These are phyloP conservation scores for Quiscalus mexicanus DNA, from an alignment of 2,113 vertebrate genomes.

Conservation along the genomic window DNA sequence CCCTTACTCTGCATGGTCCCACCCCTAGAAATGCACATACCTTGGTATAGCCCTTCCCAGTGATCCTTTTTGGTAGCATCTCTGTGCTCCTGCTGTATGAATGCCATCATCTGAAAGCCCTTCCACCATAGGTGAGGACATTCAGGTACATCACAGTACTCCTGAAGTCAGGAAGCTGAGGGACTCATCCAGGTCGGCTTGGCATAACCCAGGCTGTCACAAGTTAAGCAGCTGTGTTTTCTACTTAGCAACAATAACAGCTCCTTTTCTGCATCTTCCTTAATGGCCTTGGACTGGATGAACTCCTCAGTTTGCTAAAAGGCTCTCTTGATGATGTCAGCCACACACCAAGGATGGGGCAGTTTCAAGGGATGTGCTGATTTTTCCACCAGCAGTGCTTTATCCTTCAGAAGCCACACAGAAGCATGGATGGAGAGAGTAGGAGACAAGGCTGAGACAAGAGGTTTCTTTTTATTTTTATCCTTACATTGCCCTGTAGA, in stretches of 20 bases:
- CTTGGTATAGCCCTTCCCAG: not conserved
- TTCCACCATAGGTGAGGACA: accelerated
- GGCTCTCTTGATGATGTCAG: not conserved
- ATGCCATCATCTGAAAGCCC: not conserved
- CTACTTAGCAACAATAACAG: not conserved
- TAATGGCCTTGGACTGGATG: not conserved
- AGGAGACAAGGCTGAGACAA: not conserved
- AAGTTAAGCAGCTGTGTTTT: not conserved
- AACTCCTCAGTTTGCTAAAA: not conserved
- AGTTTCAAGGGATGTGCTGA: not conserved
- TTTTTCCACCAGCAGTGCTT: not conserved
- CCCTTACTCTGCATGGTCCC: accelerated
- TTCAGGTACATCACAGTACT: not conserved
- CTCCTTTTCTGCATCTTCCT: not conserved
- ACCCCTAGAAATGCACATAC: not conserved
- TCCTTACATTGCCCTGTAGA: not conserved
- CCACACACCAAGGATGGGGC: not conserved
- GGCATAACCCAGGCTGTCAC: accelerated
- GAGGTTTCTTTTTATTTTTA: not conserved
- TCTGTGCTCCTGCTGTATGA: not conserved
- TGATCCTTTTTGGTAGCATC: not conserved
- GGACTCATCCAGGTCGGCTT: not conserved
- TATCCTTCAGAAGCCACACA: not conserved
- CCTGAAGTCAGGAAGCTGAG: not conserved
- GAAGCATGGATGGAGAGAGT: not conserved